Evolutionary conservation across 2,888 invertebrate genomes (phyloP), one percentile per base, ranked within the genome.

Genomic region (Synanthedon formicaeformis): DNA sequence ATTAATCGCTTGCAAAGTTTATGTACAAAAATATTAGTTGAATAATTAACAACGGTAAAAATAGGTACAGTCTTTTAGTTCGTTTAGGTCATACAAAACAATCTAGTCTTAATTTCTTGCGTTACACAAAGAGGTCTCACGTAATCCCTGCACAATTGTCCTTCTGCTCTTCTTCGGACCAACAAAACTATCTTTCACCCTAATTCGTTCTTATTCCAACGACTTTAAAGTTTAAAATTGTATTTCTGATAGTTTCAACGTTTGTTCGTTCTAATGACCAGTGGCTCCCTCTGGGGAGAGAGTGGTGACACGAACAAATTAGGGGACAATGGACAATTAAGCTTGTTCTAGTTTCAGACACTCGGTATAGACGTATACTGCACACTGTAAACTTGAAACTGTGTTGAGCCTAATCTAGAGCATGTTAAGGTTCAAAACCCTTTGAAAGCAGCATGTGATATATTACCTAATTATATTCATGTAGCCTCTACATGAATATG

Each of bases 291-390:
- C 68, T 60, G 60, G 58, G 53, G 64, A 63, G 62, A 61, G 60
- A 60, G 63, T 61, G 65, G 67, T 63, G 71, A 71, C 72, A 61
- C 62, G 67, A 66, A 73, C 73, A 68, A 72, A 73, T 75, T 71
- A 69, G 64, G 63, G 66, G 60, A 71, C 71, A 69, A 71, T 71
- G 67, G 66, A 62, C 68, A 71, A 73, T 75, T 73, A 71, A 65
- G 66, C 62, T 62, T 56, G 63, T 63, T 62, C 58, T 54, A 63
- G 60, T 13, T 45, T 13, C 45, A 14, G 10, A 34, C 34, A 34
- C 34, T 34, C 34, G 10, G 34, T 34, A 34, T 34, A 34, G 27
- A 8, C 27, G 27, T 34, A 34, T 34, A 8, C 8, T 34, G 27
- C 27, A 34, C 8, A 34, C 8, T 8, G 27, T 34, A 34, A 34